phyloP scores from a whole-genome alignment of 1,140 invertebrate genomes.

The Solenopsis invicta region DNA sequence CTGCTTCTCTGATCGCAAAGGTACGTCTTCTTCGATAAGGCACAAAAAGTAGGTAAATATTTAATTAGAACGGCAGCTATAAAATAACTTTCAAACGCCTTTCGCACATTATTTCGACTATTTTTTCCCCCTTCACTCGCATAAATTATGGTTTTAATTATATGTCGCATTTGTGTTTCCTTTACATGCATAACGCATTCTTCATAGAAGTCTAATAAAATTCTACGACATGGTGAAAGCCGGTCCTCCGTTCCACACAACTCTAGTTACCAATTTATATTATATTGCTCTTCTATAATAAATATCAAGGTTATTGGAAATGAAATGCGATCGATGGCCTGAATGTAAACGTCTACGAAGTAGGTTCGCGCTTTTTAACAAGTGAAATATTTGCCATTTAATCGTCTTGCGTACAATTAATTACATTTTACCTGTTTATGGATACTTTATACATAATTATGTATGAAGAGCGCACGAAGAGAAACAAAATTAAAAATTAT shows the following conservation, averaged over 20 bases:
- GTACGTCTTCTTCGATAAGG: neutral
- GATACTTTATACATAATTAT: neutral
- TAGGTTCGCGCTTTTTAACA: slow-evolving; percentile 19
- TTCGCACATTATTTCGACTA: neutral
- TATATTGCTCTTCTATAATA: slow-evolving; percentile 3
- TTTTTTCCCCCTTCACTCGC: neutral
- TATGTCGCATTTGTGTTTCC: neutral
- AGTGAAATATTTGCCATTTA: neutral
- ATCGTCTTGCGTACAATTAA: neutral
- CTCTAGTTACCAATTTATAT: slow-evolving; percentile 13
- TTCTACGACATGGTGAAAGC: slow-evolving; percentile 21
- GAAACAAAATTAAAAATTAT: neutral
- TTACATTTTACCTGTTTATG: neutral
- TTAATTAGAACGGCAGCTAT: neutral
- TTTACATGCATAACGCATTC: neutral
- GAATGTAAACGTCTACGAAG: neutral
- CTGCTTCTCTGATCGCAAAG: neutral
- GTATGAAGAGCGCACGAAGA: neutral
- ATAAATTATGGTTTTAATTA: slow-evolving; percentile 24
- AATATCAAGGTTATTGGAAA: slow-evolving; percentile 11
- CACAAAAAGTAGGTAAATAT: neutral
- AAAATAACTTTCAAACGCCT: neutral
- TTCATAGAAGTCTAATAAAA: neutral
- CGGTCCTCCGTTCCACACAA: neutral
- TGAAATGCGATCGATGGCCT: neutral